phyloP scores from a whole-genome alignment of 2,113 vertebrate species.

The Amblyopsis rosae region DNA sequence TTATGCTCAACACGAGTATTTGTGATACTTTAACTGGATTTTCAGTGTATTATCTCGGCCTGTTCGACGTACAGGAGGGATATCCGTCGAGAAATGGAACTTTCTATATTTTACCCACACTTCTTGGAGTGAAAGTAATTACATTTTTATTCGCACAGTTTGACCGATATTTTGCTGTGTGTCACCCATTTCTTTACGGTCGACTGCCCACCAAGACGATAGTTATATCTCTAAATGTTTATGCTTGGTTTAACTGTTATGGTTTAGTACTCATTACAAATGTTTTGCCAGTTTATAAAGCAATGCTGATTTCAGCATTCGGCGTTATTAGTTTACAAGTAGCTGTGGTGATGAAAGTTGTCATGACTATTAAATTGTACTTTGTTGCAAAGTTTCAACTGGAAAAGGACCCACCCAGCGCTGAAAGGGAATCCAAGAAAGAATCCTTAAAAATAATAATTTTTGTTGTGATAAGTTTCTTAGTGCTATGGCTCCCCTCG shows the following conservation, averaged over 20 bases:
- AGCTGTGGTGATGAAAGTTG: conserved; percentile 38
- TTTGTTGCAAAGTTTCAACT: conserved; percentile 47
- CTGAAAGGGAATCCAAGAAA: conserved; percentile 45
- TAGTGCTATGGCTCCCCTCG: conserved; percentile 45
- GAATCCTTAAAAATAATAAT: conserved; percentile 49
- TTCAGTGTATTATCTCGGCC: conserved; percentile 49
- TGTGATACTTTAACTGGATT: conserved; percentile 47
- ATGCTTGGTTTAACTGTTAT: not conserved
- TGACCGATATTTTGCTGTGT: conserved; percentile 49
- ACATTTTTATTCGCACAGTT: conserved; percentile 57
- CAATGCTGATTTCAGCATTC: conserved; percentile 30
- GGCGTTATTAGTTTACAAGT: conserved; percentile 40
- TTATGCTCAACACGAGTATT: conserved; percentile 35
- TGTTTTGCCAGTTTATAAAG: conserved; percentile 14
- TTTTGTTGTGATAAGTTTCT: conserved; percentile 46
- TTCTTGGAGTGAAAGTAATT: not conserved
- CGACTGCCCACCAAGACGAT: conserved; percentile 31
- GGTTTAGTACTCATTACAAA: not conserved
- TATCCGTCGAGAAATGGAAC: conserved; percentile 49
- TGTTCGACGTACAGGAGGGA: conserved; percentile 55
- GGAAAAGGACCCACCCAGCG: conserved; percentile 27
- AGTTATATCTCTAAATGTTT: conserved; percentile 9
- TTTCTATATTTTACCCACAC: conserved; percentile 5
- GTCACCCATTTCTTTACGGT: conserved; percentile 46
- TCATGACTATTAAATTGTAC: conserved; percentile 49